Conservation (phyloP, 2,113 vertebrate genomes). For the Cololabis saira region DNA sequence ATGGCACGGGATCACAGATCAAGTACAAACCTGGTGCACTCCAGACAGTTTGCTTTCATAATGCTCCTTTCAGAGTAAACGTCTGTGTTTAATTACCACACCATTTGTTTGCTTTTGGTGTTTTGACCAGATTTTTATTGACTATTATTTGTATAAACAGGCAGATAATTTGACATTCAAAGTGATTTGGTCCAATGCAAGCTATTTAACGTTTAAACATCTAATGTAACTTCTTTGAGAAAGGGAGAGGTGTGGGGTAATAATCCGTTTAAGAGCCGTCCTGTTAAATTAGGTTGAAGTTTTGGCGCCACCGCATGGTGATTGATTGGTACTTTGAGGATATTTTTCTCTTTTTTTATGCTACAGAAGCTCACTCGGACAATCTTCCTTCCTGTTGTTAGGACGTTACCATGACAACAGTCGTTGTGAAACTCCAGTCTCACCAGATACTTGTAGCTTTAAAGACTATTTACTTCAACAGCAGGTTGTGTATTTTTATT, state of each 20-base stretch:
- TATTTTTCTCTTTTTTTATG: no score
- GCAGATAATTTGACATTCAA: neutral
- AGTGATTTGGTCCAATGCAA: neutral
- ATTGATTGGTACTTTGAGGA: neutral
- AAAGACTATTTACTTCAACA: neutral
- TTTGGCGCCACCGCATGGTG: constrained; percentile 60
- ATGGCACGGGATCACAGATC: constrained; percentile 8
- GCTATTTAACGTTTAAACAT: neutral
- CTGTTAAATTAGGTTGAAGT: neutral
- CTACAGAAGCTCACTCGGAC: constrained; percentile 31
- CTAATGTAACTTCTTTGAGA: neutral
- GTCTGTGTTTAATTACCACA: neutral
- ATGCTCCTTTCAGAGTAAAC: constrained; percentile 14
- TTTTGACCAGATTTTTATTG: no score
- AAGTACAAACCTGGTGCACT: constrained; percentile 7
- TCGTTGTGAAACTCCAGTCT: constrained; percentile 7
- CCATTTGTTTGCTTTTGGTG: neutral
- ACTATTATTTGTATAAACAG: neutral
- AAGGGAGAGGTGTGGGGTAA: neutral
- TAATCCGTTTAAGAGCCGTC: neutral
- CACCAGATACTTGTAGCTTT: neutral
- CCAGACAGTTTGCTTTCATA: constrained; percentile 9
- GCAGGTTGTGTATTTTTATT: no score
- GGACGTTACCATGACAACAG: constrained; percentile 45
- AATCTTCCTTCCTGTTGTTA: neutral